Conservation (phyloP, 2,113 vertebrate species). For the Empidonax traillii region DNA sequence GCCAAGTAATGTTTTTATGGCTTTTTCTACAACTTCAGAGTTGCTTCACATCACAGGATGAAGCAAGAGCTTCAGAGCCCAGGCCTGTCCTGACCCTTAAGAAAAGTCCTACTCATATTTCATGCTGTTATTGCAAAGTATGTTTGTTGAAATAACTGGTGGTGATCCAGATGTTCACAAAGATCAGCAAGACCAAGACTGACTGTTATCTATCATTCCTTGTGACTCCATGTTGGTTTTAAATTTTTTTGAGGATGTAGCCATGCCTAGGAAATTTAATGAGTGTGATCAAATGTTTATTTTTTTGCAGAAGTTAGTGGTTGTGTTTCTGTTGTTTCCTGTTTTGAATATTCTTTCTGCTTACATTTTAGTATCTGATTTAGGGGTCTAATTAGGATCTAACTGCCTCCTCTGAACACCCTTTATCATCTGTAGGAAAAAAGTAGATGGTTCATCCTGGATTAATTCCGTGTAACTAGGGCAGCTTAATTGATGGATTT, state of each 20-base stretch:
- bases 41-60: neutral
- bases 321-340: neutral
- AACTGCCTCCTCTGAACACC: neutral
- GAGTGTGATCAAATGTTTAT: neutral
- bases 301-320: neutral
- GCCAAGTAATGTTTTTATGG: neutral
- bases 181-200: neutral
- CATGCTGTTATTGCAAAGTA: neutral
- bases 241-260: neutral
- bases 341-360: neutral
- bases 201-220: neutral
- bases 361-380: neutral
- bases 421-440: neutral
- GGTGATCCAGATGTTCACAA: neutral
- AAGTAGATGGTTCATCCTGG: neutral
- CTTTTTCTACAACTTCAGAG: neutral
- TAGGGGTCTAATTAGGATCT: neutral
- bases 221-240: neutral
- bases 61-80: neutral
- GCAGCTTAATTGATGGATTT: neutral
- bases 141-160: neutral
- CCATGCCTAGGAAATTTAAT: neutral
- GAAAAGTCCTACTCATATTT: neutral
- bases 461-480: neutral
- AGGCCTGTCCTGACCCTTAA: neutral